Base-by-base conservation (phyloP, 2,113 vertebrate species). In the Suricata suricatta region DNA sequence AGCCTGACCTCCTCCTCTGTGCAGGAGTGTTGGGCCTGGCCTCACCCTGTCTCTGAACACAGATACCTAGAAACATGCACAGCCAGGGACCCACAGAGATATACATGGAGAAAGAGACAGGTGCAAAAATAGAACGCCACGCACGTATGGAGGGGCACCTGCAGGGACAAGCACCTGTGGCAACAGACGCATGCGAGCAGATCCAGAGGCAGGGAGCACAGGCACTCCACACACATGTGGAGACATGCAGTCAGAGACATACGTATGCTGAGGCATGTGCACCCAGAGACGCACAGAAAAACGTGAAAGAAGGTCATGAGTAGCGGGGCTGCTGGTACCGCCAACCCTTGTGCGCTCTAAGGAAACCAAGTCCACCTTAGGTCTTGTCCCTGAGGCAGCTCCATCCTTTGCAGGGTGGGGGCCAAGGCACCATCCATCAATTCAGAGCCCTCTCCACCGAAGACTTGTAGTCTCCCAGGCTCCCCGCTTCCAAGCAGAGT, bases 111-210 rank as follows among this genome's bases (percentile, higher is more conserved):
- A 83, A 54, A 80, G 77, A 91, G 66, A 96, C 90, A 98, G 96
- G 94, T 97, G 96, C 90, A 96, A 90, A 97, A 95, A 89, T 33
- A 96, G 97, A 96, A 95, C 87, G 74, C 15, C 84, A 29, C 63
- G 81, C 82, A 52, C 5, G 2, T 69, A 60, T 31, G 38, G 84
- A 79, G 41, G 89, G 97, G 89, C 97, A 96, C 96, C 97, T 96
- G 95, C 93, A 94, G 97, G 85, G 93, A 84, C 66, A 74, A 71
- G 97, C 95, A 97, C 95, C 97, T 96, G 97, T 97, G 90, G 95
- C 77, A 88, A 83, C 38, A 95, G 69, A 84, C 83, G 47, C 52
- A 19, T 2, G 41, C 35, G 38, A 41, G 66, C 72, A 82, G 85
- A 95, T 47, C 80, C 90, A 92, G 92, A 69, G 91, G 91, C 14